Base-by-base conservation (phyloP, 2,797 vertebrate genomes). In the Oreortyx pictus region DNA sequence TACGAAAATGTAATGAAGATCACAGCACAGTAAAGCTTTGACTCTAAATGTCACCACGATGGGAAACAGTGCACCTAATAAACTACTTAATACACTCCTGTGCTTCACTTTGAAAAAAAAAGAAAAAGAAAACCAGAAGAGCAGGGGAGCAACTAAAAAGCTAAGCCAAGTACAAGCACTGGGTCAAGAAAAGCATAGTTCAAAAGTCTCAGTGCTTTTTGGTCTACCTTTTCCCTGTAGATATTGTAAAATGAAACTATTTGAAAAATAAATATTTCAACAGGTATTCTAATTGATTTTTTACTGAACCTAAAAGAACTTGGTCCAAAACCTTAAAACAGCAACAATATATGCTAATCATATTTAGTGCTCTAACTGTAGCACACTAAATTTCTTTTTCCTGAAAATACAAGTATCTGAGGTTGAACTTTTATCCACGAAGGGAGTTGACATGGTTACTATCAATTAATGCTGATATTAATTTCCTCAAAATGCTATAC, bases 401-500 rank as follows among this genome's bases (percentile, higher is more conserved):
- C 60, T 59, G 23, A 27, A 91, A 84, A 88, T 2, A 0, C 19
- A 44, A 83, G 29, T 33, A 90, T 57, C 24, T 44, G 44, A 49
- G 9, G 14, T 73, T 56, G 70, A 79, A 74, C 66, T 84, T 43
- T 60, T 65, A 80, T 24, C 16, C 41, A 59, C 24, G 83, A 86
- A 19, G 13, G 27, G 8, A 88, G 11, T 9, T 88, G 52, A 47
- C 11, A 37, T 11, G 31, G 62, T 87, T 78, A 85, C 57, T 66
- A 29, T 59, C 49, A 77, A 61, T 23, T 91, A 92, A 84, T 35
- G 15, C 4, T 49, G 31, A 61, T 35, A 73, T 18, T 81, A 49
- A 86, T 90, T 91, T 92, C 83, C 81, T 91, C 50, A 82, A 81
- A 92, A 72, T 54, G 29, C 25, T 46, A 59, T 9, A 82, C 35